Conservation (phyloP, 2,888 invertebrate species). For the Platypus cylindrus region DNA sequence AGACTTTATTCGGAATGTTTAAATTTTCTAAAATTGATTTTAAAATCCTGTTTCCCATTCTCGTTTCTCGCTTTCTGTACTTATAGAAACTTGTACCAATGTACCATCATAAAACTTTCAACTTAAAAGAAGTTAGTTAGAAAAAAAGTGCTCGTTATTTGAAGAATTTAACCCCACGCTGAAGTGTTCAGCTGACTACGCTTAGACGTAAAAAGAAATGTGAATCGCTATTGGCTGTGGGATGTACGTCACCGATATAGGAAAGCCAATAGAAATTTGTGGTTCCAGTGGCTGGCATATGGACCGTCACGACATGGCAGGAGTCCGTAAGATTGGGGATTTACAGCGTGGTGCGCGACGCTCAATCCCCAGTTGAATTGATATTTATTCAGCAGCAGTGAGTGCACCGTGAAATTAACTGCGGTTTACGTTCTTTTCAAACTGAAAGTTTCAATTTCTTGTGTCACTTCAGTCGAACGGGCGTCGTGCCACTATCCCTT, state of each 20-base stretch:
- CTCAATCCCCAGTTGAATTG: conserved; percentile 21
- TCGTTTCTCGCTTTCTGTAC: no score
- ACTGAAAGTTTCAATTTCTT: no score
- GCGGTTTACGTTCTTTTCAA: conserved; percentile 14
- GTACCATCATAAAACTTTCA: no score
- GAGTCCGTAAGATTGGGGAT: conserved; percentile 28
- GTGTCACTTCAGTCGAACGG: no score
- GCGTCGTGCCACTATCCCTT: conserved; percentile 5
- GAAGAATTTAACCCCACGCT: conserved; percentile 27
- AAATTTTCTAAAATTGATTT: no score
- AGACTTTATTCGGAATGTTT: no score
- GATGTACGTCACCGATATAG: conserved; percentile 31
- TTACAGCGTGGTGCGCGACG: conserved; percentile 31
- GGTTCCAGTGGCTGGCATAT: conserved; percentile 32
- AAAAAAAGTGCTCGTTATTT: conserved; percentile 10
- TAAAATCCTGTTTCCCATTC: no score
- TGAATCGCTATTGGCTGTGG: conserved; percentile 28
- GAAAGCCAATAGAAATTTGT: conserved; percentile 36
- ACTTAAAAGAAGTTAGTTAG: conserved; percentile 4
- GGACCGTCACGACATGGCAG: conserved; percentile 35
- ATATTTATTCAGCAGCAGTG: conserved; percentile 11
- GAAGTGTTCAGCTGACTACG: conserved; percentile 32
- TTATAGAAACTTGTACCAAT: no score
- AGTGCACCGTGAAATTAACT: conserved; percentile 14
- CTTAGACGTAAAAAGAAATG: conserved; percentile 31